A percentile compares a stretch with the other conserved stretches of the same genome.
Evolutionary conservation across 2,888 invertebrate genomes (phyloP).

Genomic region (Limulus polyphemus): DNA sequence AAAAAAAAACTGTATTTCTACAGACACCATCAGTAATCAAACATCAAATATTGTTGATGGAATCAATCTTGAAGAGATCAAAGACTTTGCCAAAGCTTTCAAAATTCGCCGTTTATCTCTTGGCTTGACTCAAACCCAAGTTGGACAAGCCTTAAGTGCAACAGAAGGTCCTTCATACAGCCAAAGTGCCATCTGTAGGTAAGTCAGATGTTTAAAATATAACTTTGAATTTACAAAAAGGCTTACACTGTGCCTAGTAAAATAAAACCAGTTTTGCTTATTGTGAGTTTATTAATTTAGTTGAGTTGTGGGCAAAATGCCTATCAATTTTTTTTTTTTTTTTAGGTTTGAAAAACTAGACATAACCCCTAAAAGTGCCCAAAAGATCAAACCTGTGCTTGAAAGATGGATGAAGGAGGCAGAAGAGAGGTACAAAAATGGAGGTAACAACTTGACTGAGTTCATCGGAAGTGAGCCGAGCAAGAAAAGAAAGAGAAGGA

Average conservation of each 20-base stretch:
- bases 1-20: too few relatives aligned
- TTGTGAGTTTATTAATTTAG: too few relatives aligned
- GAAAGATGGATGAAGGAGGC: slow-evolving; percentile 99
- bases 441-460: slow-evolving; percentile 85
- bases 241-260: too few relatives aligned
- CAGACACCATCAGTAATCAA: slow-evolving; percentile 70
- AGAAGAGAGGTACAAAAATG: slow-evolving; percentile 81
- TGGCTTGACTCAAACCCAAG: slow-evolving; percentile 92
- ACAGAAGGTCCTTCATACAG: slow-evolving; percentile 97
- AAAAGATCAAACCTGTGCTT: slow-evolving; percentile 96
- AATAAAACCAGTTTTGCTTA: too few relatives aligned
- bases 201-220: slow-evolving; percentile 32
- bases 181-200: slow-evolving; percentile 99
- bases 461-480: slow-evolving; percentile 93
- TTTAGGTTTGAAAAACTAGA: slow-evolving; percentile 96
- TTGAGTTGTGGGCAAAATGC: too few relatives aligned
- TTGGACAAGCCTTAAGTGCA: slow-evolving; percentile 88
- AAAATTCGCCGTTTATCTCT: slow-evolving; percentile 82
- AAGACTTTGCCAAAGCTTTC: slow-evolving; percentile 95
- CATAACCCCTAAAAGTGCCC: slow-evolving; percentile 97
- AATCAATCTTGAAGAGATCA: slow-evolving; percentile 92
- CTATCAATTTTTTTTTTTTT: not conserved
- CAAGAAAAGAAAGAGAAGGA: slow-evolving; percentile 89
- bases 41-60: slow-evolving; percentile 91
- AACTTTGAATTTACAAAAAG: too few relatives aligned